These are phyloP conservation scores for Lates japonicus DNA, from an alignment of 2,797 vertebrate species.

Conservation along the genomic window DNA sequence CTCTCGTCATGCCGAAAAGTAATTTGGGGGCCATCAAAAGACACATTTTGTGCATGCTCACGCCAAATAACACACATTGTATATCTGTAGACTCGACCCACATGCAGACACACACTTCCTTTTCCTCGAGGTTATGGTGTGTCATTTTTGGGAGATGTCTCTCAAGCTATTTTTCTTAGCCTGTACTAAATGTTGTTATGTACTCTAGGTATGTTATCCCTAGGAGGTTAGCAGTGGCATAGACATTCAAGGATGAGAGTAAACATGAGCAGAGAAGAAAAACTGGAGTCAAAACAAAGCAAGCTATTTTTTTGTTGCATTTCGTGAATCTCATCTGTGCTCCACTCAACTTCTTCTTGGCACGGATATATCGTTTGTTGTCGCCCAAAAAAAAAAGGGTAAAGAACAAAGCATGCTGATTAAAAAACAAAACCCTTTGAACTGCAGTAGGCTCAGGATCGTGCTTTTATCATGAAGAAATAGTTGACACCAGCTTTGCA, in stretches of 20 bases:
- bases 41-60: constrained; percentile 60
- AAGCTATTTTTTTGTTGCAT: constrained; percentile 10
- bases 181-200: constrained; percentile 20
- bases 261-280: neutral
- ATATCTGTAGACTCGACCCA: neutral
- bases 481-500: constrained; percentile 39
- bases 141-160: constrained; percentile 16
- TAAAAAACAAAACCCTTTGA: constrained; percentile 24
- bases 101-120: neutral
- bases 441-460: constrained; percentile 22
- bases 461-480: constrained; percentile 8
- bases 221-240: neutral
- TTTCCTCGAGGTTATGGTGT: neutral
- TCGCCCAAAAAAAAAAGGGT: constrained; percentile 5
- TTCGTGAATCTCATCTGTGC: constrained; percentile 9
- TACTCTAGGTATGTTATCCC: constrained; percentile 9
- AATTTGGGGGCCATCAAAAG: constrained; percentile 74
- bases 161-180: neutral
- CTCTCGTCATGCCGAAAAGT: constrained; percentile 62
- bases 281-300: constrained; percentile 27
- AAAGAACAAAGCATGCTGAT: constrained; percentile 12
- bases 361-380: constrained; percentile 20
- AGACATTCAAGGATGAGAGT: neutral
- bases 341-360: constrained; percentile 22
- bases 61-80: constrained; percentile 33